Base-by-base conservation (phyloP, 30 jellyfish, hydroid and myxozoan species). In the Euphysa ruthae region DNA sequence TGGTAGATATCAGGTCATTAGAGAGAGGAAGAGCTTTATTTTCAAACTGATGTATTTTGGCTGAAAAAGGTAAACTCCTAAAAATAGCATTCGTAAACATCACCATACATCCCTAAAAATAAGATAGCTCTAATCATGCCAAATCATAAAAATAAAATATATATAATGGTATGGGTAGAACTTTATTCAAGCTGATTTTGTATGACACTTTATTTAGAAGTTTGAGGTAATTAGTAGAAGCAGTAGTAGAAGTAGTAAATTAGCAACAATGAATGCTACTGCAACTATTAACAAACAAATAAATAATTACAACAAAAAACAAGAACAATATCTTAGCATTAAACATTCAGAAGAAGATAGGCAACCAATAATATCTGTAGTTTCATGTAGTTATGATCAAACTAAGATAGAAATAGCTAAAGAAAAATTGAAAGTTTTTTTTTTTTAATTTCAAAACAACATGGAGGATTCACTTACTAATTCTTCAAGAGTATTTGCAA, bases 71-170 rank as follows among this genome's bases (percentile, higher is more conserved):
- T 16, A 38, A 38, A 8, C 52, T 38, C 14, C 14, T 12, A 12
- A n/a, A 12, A n/a, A 8, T 38, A 38, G 52, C 14, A 26, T 56
- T 56, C 23, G 21, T 27, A 56, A 56, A 42, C 55, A 56, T 31
- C 77, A 84, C 65, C 50, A 84, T 68, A 65, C 95, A 84, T 3
- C 95, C 95, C 95, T 84, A 14, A 28, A 60, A 50, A 22, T 8
- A 34, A 56, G 12, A 46, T 46, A 38, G n/a, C 52, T 8, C n/a
- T 38, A 38, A 38, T 38, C 12, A 38, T n/a, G 12, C 52, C 12
- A 38, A 8, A 12, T 38, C 12, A 38, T 38, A 38, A 38, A 38
- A 38, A 38, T 38, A 38, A 38, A 38, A 38, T 38, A 38, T 38
- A 38, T 8, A 38, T 38, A 8, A 8, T 8, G 52, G 12, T 8